Evolutionary conservation across 1,140 invertebrate species (phyloP).

Genomic region (Pseudomyrmex concolor): DNA sequence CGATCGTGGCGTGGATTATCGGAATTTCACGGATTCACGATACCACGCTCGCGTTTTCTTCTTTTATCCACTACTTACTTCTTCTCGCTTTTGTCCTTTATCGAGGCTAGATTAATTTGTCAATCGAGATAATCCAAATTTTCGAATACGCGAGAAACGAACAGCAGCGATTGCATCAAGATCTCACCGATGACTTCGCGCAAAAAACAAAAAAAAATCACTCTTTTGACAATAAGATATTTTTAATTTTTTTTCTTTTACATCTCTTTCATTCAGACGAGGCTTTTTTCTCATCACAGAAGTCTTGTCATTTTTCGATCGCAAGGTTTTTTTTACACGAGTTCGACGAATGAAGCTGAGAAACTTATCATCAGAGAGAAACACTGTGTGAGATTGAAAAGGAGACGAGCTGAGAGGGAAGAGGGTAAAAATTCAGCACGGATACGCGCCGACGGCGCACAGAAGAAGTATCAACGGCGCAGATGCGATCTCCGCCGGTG

Average conservation of each 20-base stretch:
- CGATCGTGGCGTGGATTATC: constrained; percentile 51
- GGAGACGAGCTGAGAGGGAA: not conserved
- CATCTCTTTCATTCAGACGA: constrained; percentile 3
- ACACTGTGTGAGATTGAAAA: not conserved
- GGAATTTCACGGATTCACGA: constrained; percentile 54
- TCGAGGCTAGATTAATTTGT: constrained; percentile 36
- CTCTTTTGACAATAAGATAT: not conserved
- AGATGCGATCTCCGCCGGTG: constrained; percentile 46
- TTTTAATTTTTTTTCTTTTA: constrained; percentile 12
- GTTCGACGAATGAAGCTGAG: not conserved
- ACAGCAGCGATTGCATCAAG: not conserved
- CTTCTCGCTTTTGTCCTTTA: constrained; percentile 17
- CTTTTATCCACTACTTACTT: constrained; percentile 12
- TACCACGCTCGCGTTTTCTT: constrained; percentile 20
- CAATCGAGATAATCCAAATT: not conserved
- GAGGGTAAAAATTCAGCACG: constrained; percentile 40
- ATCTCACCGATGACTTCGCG: not conserved
- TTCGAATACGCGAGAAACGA: no score
- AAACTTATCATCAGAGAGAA: constrained; percentile 46
- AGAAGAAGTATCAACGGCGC: constrained; percentile 41
- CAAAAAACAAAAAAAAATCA: not conserved
- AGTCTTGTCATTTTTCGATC: not conserved
- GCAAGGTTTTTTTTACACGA: constrained; percentile 24
- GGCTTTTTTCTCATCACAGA: constrained; percentile 33
- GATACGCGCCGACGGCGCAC: constrained; percentile 17